A percentile compares a stretch with the other conserved stretches of the same genome.
Evolutionary conservation across 2,888 invertebrate genomes (phyloP).

Genomic region (Hydraecia micacea): DNA sequence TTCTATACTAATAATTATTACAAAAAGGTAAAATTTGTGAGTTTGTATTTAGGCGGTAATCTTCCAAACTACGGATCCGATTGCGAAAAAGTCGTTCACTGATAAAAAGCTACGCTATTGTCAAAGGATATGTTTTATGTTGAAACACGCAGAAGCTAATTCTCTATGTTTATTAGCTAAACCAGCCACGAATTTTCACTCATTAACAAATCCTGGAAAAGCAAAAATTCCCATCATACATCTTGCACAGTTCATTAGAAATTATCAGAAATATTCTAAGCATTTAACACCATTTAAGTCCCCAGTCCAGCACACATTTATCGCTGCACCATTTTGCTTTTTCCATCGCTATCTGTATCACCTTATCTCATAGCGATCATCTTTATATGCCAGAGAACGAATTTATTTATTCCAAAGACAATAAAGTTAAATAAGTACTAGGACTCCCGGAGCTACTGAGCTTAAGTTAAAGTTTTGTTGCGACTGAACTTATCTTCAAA

Average conservation of each 20-base stretch:
- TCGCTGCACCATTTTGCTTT: constrained; percentile 41
- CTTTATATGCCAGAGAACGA: constrained; percentile 63
- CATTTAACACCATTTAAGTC: background rate
- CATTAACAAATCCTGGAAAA: background rate
- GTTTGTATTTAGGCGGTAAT: background rate
- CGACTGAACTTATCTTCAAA: constrained; percentile 55
- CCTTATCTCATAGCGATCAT: constrained; percentile 66
- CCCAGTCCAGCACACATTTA: constrained; percentile 10
- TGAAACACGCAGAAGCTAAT: background rate
- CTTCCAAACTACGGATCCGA: background rate
- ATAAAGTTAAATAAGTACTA: constrained; percentile 67
- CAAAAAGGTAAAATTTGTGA: background rate
- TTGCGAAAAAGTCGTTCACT: background rate
- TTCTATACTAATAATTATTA: background rate
- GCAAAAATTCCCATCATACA: background rate
- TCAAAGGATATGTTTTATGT: background rate
- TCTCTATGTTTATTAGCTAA: background rate
- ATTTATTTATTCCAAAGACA: constrained; percentile 68
- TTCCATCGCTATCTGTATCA: constrained; percentile 58
- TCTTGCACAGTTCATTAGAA: background rate
- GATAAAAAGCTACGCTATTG: background rate
- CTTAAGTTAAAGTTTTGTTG: constrained; percentile 54
- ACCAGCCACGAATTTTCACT: too few species aligned
- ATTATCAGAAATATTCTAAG: background rate
- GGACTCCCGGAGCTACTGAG: constrained; percentile 65